Evolutionary conservation across 2,888 invertebrate species (phyloP).

Genomic region (Chromoteleia sp.): DNA sequence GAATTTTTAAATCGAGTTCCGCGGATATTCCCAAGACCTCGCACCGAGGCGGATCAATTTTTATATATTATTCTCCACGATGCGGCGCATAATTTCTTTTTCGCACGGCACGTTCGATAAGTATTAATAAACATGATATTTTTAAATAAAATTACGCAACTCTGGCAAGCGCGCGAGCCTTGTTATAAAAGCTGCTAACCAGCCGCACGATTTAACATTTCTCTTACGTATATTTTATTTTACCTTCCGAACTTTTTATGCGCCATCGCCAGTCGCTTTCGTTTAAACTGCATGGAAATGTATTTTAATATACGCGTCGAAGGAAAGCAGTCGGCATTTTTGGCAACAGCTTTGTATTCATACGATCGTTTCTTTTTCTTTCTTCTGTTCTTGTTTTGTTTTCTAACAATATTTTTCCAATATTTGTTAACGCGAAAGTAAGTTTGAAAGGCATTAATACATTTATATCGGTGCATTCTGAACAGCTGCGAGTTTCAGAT

Average conservation of each 20-base stretch:
- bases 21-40: conserved; percentile 10
- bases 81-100: background rate
- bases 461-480: background rate
- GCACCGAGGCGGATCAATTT: conserved; percentile 9
- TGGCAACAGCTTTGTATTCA: conserved; percentile 22
- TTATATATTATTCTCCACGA: conserved; percentile 11
- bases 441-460: background rate
- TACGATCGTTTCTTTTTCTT: conserved; percentile 8
- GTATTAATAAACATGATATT: conserved; percentile 27
- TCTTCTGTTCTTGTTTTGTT: too few species aligned
- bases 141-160: conserved; percentile 17
- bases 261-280: background rate
- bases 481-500: background rate
- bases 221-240: conserved; percentile 1
- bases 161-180: conserved; percentile 7
- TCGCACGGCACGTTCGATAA: background rate
- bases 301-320: conserved; percentile 30
- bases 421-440: background rate
- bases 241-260: conserved; percentile 28
- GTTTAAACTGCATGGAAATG: conserved; percentile 15
- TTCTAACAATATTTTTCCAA: conserved; percentile 12
- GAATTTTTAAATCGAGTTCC: conserved; percentile 48
- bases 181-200: conserved; percentile 10
- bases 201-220: conserved; percentile 8
- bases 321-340: conserved; percentile 27